These are phyloP conservation scores for Shargacucullia verbasci DNA, from an alignment of 2,888 invertebrate species.

Conservation along the genomic window DNA sequence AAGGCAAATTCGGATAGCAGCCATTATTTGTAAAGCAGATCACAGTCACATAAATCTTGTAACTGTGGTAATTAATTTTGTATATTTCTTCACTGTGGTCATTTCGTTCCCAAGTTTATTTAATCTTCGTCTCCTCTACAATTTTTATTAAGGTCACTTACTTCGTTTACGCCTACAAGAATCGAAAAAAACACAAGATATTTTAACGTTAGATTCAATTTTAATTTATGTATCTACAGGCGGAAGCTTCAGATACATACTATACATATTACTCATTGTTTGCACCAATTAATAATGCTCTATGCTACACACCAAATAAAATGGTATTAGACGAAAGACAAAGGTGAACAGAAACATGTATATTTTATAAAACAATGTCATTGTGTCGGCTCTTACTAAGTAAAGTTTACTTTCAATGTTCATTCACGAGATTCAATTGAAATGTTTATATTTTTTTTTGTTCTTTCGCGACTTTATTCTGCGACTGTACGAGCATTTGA, in stretches of 20 bases:
- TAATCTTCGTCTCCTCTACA: too few species aligned
- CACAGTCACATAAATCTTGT: too few species aligned
- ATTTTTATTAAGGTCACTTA: too few species aligned
- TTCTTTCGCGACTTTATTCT: conserved; percentile 4
- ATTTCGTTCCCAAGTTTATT: too few species aligned
- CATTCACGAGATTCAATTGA: conserved; percentile 6
- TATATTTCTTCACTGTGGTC: too few species aligned
- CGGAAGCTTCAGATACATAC: background rate
- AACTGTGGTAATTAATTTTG: too few species aligned
- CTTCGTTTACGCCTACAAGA: too few species aligned
- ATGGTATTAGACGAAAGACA: conserved; percentile 16
- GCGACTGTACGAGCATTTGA: background rate
- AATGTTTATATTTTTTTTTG: conserved; percentile 13
- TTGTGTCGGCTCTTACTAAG: conserved; percentile 24
- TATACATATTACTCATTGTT: conserved; percentile 2
- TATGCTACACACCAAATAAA: background rate
- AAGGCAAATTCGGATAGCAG: too few species aligned
- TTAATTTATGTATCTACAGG: too few species aligned
- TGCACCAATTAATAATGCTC: background rate
- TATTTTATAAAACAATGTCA: conserved; percentile 36
- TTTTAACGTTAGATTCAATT: too few species aligned
- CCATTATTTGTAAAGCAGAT: too few species aligned
- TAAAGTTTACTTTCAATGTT: conserved; percentile 17
- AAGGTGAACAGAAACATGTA: conserved; percentile 22
- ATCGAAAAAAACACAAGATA: too few species aligned